Base-by-base conservation (phyloP, 2,797 vertebrate species). In the Pseudocheirus occidentalis region DNA sequence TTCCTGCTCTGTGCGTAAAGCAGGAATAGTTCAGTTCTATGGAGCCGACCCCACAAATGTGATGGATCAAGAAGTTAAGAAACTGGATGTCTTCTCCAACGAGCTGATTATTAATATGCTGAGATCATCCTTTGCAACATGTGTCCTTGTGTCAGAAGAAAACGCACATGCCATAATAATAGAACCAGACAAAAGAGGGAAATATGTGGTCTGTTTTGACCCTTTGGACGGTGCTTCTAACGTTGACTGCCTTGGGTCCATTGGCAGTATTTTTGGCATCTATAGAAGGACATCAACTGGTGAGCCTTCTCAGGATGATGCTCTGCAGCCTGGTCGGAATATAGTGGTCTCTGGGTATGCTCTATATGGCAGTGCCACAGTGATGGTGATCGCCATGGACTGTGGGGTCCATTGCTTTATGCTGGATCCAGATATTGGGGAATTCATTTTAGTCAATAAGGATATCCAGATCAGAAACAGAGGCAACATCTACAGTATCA, bases 11-110 rank as follows among this genome's bases (percentile, higher is more conserved):
- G 40, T 87, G 21, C 9, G 73, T 87, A 87, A 87, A 46, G 66
- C 66, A 0, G 73, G 73, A 87, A 87, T 87, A 50, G 40, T 50
- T 9, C 73, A 87, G 50, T 9, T 87, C 12, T 99, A 99, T 96
- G 99, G 99, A 96, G 99, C 99, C 40, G 99, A 99, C 24, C 99
- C 99, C 98, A 99, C 99, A 97, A 99, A 99, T 1, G 99, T 99
- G 97, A 99, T 99, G 0, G 99, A 99, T 1, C 99, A 99, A 96
- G 99, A 99, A 97, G 99, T 99, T 53, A 99, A 99, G 98, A 99
- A 99, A 97, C 95, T 99, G 98, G 99, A 99, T 54, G 96, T 99
- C 94, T 99, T 99, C 96, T 99, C 99, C 98, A 99, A 99, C 55
- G 99, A 99, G 97, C 98, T 99, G 98, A 99, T 99, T 95, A 98